Base-by-base conservation (phyloP, 2,797 vertebrate species). In the Pagetopsis macropterus region DNA sequence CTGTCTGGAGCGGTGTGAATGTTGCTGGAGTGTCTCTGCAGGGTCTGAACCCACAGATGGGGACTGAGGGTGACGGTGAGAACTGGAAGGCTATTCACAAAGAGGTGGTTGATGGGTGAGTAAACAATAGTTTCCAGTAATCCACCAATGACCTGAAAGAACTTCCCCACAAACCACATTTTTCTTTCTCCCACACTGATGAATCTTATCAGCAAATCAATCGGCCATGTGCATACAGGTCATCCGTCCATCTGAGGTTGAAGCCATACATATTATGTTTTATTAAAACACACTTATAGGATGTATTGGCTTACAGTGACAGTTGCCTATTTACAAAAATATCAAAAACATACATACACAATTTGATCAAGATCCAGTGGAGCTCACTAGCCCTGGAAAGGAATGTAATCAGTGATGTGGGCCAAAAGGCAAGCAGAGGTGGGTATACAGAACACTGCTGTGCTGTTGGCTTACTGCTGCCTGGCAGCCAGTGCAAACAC, bases 1-100 rank as follows among this genome's bases (percentile, higher is more conserved):
- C 98, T 4, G 97, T 99, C 41, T 99, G 98, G 98, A 99, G 98
- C 2, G 97, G 97, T 0, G 95, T 99, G 60, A 99, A 99, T 0
- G 95, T 99, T 51, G 98, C 98, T 13, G 98, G 98, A 0, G 97
- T 99, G 65, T 94, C 94, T 65, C 95, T 99, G 81, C 96, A 99
- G 89, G 68, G 40, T 41, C 91, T 98, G 77, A 96, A 98, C 87
- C 97, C 98, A 49, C 90, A 96, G 0, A 72, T 99, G 86, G 98
- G 97, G 51, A 85, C 88, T 11, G 97, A 96, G 0, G 83, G 76
- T 43, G 98, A 99, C 87, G 91, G 93, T 59, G 97, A 99, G 60
- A 90, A 97, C 58, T 99, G 98, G 98, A 99, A 96, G 84, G 88
- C 87, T 0, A 92, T 99, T 65, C 98, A 99, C 78, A 99, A 97